Base-by-base conservation (phyloP, 2,113 vertebrate genomes). In the Agapornis roseicollis region DNA sequence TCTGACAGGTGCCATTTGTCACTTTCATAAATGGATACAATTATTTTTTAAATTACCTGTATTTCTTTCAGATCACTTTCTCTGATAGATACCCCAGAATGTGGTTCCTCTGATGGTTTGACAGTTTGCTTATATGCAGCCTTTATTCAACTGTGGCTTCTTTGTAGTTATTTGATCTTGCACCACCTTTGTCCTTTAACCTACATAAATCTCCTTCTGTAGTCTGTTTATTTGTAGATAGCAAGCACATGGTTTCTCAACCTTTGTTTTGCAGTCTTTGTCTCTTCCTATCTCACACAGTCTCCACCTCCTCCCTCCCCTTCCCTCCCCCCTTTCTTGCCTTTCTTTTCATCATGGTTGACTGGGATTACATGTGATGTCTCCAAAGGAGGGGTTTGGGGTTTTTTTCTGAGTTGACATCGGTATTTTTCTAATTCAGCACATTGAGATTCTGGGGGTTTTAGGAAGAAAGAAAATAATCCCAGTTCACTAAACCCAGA, bases 1-100 rank as follows among this genome's bases (percentile, higher is more conserved):
- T 39, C 72, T 90, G 82, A 88, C 64, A 80, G 42, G 46, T 93
- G 79, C 29, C 49, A 80, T 83, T 93, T 93, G 47, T 91, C 79
- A 79, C 66, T 69, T 64, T 46, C 27, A 60, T 69, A 95, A 85
- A 94, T n/a, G 81, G 61, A 89, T 42, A 35, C 16, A 14, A 33
- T 76, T 85, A 73, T 80, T 91, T 91, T 86, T 77, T 14, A 33
- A 81, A 90, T 84, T 82, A 53, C 28, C 63, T 91, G 44, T 4
- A 53, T 71, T 89, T 93, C 35, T 66, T 14, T 18, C 42, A 44
- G 20, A 39, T 61, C n/a, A 24, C 9, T 92, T 85, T 31, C 39
- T 78, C 56, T 77, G 70, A 47, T 24, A 87, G 70, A n/a, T 24
- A 84, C 2, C 35, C 39, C 29, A 70, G 53, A 88, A 65, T 44